Evolutionary conservation across 2,113 vertebrate genomes (phyloP), one percentile per base, ranked within the genome.

Genomic region (Oxyura jamaicensis): DNA sequence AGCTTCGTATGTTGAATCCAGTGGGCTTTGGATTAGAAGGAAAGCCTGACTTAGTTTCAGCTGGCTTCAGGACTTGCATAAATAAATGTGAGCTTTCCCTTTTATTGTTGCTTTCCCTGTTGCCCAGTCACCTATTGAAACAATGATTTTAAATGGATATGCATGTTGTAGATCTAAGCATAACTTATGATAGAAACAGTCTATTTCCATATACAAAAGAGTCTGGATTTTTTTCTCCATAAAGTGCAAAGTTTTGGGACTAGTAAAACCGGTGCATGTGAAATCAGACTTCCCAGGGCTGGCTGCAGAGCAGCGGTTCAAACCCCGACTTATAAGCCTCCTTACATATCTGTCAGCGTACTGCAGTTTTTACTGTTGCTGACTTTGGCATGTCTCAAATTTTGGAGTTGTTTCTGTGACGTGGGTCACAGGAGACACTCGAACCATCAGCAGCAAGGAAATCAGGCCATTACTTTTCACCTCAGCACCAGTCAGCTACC

Each of bases 291-390:
- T 81, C 17, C 28, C 19, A 69, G 4, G 9, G 9, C 10, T 44
- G 72, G 53, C n/a, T 35, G 2, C 0, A 0, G 18, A 56, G 39
- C 48, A n/a, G 18, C 0, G 0, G 23, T 28, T 39, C 42, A 50
- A 11, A 4, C 16, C 63, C 11, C 33, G 26, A 35, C 16, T 19
- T 52, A 11, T 4, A 10, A 35, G 28, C 39, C 31, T 50, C 58
- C 20, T 41, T 55, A 19, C 21, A 0, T 11, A 33, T 48, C 55
- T n/a, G n/a, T 19, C 65, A 39, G 50, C 1, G 0, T 19, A 3
- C n/a, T 60, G 58, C 33, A 28, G 17, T 10, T 85, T n/a, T 65
- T 59, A 56, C 53, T 42, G 56, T 20, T 53, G n/a, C 50, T 42
- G 25, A 13, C 11, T 71, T 22, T 31, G 68, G 41, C 31, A 11